Percentiles rank a stretch among this genome's conserved stretches.
Evolutionary conservation across 2,888 invertebrate genomes (phyloP).

Genomic region (Drosophila austrosaltans): DNA sequence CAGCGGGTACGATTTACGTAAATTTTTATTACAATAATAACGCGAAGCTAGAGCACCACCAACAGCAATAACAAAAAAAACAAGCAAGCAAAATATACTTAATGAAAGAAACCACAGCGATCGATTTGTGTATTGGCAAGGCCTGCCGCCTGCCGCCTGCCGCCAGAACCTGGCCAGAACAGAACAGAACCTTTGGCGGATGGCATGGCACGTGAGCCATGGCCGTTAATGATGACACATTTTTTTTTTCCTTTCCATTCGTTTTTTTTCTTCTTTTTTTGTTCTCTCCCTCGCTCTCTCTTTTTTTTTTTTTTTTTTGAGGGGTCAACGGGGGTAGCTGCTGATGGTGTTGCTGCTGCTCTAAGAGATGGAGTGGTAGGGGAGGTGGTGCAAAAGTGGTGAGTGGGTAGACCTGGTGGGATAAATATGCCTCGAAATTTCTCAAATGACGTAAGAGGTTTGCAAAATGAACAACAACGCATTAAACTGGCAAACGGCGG

Average conservation of each 20-base stretch:
- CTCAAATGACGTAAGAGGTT: slow-evolving; percentile 50
- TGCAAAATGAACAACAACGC: slow-evolving; percentile 48
- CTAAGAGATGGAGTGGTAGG: too few species aligned
- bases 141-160: slow-evolving; percentile 23
- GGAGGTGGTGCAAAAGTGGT: neutral
- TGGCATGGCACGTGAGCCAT: slow-evolving; percentile 45
- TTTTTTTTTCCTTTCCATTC: slow-evolving; percentile 45
- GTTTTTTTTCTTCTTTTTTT: neutral
- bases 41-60: slow-evolving; percentile 52
- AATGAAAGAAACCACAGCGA: slow-evolving; percentile 70
- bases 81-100: slow-evolving; percentile 57
- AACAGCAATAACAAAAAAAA: slow-evolving; percentile 19
- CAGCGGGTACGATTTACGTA: slow-evolving; percentile 60
- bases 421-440: slow-evolving; percentile 43
- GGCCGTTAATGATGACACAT: slow-evolving; percentile 75
- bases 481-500: slow-evolving; percentile 42
- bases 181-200: neutral
- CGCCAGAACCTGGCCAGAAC: slow-evolving; percentile 5
- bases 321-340: neutral
- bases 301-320: neutral
- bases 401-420: slow-evolving; percentile 13
- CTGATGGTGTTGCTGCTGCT: too few species aligned
- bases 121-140: slow-evolving; percentile 76
- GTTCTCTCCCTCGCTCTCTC: neutral
- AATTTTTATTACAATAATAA: slow-evolving; percentile 65